Evolutionary conservation across 2,888 invertebrate species (phyloP).

Genomic region (Netelia melanura): DNA sequence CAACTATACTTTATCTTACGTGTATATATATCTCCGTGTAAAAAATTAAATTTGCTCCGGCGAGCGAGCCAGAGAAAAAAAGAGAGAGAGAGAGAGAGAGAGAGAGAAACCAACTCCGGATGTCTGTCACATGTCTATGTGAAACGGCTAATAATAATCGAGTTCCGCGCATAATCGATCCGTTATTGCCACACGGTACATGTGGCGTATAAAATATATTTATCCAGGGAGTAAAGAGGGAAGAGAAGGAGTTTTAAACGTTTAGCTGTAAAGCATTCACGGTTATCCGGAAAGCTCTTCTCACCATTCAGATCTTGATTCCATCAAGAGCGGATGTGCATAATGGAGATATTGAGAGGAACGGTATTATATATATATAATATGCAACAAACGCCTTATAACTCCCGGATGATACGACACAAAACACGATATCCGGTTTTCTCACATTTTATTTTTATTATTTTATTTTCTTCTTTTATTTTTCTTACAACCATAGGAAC

Average conservation of each 20-base stretch:
- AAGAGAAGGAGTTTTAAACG: neutral
- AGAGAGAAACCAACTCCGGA: slow-evolving; percentile 18
- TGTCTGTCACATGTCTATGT: slow-evolving; percentile 20
- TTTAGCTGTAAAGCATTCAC: slow-evolving; percentile 32
- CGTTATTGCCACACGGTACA: slow-evolving; percentile 11
- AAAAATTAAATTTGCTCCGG: neutral
- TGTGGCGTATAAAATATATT: slow-evolving; percentile 35
- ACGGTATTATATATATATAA: slow-evolving; percentile 16
- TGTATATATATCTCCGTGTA: neutral
- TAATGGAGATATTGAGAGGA: slow-evolving; percentile 40
- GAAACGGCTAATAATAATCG: slow-evolving; percentile 21
- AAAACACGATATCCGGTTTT: slow-evolving; percentile 57
- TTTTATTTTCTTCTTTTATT: slow-evolving; percentile 11
- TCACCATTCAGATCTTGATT: slow-evolving; percentile 28
- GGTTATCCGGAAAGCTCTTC: slow-evolving; percentile 53
- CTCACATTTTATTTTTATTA: slow-evolving; percentile 31
- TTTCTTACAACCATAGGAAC: neutral
- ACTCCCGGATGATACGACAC: slow-evolving; percentile 54
- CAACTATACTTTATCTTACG: neutral
- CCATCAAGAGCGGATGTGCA: slow-evolving; percentile 44
- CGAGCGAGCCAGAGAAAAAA: slow-evolving; percentile 13
- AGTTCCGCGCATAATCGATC: slow-evolving; percentile 23
- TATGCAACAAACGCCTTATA: slow-evolving; percentile 10
- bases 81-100: neutral
- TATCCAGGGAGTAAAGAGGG: neutral